phyloP scores from a whole-genome alignment of 2,797 vertebrate genomes.

The Gila robusta region DNA sequence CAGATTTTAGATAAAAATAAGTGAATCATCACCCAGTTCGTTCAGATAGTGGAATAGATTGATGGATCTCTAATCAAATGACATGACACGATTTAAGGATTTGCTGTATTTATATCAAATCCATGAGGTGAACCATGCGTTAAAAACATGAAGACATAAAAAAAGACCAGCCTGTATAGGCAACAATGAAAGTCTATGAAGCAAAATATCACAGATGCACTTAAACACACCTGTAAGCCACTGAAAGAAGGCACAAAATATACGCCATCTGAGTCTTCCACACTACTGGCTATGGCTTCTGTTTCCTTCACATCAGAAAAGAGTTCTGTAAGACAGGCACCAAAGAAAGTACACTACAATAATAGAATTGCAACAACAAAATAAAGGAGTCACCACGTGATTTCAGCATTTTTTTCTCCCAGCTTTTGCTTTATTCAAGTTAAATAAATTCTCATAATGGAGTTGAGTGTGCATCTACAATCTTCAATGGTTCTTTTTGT shows the following conservation, averaged over 20 bases:
- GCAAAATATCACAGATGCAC: not conserved
- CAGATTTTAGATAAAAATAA: not conserved
- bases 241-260: conserved; percentile 95
- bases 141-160: conserved; percentile 1
- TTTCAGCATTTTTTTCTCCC: not conserved
- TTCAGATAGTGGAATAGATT: not conserved
- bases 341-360: not conserved
- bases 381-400: not conserved
- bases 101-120: not conserved
- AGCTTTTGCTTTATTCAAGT: not conserved
- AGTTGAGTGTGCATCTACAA: not conserved
- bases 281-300: conserved; percentile 86
- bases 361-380: not conserved
- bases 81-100: conserved; percentile 53
- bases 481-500: not conserved
- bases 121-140: conserved; percentile 16
- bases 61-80: conserved; percentile 57
- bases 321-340: conserved; percentile 79
- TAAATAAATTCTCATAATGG: not conserved
- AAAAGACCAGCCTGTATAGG: not conserved
- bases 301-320: conserved; percentile 88
- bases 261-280: conserved; percentile 89
- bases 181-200: not conserved
- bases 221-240: conserved; percentile 88
- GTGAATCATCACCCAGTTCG: not conserved